Evolutionary conservation across 1,140 invertebrate genomes (phyloP).

Genomic region (Eubasilissa regina): DNA sequence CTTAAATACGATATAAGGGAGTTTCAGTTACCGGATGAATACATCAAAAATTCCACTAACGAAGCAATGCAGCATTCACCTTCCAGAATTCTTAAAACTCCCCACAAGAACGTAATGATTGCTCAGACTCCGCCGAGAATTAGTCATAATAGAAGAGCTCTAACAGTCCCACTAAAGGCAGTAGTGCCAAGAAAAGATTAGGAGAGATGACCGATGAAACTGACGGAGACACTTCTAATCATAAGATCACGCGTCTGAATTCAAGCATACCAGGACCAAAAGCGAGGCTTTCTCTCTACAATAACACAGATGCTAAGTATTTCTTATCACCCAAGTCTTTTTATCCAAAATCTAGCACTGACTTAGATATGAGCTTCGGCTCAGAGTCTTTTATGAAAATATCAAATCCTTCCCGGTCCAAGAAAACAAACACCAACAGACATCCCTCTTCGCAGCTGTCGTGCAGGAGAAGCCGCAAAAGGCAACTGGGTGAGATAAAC

Average conservation of each 20-base stretch:
- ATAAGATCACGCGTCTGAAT: slow-evolving; percentile 63
- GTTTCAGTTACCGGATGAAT: slow-evolving; percentile 65
- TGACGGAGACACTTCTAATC: slow-evolving; percentile 3
- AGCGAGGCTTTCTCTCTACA: slow-evolving; percentile 68
- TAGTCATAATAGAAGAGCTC: slow-evolving; percentile 31
- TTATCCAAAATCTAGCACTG: slow-evolving; percentile 71
- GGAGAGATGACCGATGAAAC: neutral
- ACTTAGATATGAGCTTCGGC: slow-evolving; percentile 65
- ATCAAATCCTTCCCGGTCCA: neutral
- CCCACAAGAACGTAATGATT: slow-evolving; percentile 64
- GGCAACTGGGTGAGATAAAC: slow-evolving; percentile 72
- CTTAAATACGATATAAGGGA: slow-evolving; percentile 25
- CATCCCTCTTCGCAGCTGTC: slow-evolving; percentile 60
- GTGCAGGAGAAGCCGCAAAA: slow-evolving; percentile 62
- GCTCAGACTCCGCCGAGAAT: slow-evolving; percentile 32
- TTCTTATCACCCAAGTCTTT: slow-evolving; percentile 72
- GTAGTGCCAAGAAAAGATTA: slow-evolving; percentile 3
- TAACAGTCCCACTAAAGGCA: slow-evolving; percentile 1
- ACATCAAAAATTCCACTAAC: slow-evolving; percentile 56
- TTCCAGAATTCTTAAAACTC: slow-evolving; percentile 71
- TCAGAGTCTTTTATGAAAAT: slow-evolving; percentile 36
- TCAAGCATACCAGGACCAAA: slow-evolving; percentile 63
- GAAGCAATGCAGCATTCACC: slow-evolving; percentile 63
- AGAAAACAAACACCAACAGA: neutral
- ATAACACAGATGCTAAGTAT: slow-evolving; percentile 66